These are phyloP conservation scores for Cepaea hortensis DNA, from an alignment of 2,888 invertebrate species.

Conservation along the genomic window DNA sequence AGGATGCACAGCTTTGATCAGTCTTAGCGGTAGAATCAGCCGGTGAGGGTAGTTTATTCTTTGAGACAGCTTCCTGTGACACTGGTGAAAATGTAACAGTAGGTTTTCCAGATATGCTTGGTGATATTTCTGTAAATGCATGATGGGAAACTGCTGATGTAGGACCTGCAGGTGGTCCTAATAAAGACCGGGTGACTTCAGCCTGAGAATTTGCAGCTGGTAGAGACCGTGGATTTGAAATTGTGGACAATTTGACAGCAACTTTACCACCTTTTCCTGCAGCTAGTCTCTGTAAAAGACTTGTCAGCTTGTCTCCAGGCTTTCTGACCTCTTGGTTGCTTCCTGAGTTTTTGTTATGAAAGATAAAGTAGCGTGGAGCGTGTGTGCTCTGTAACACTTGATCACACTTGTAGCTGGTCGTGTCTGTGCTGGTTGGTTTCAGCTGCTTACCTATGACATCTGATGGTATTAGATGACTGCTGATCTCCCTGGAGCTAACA, in stretches of 20 bases:
- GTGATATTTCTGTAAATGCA: background rate
- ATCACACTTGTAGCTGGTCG: background rate
- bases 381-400: background rate
- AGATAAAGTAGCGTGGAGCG: background rate
- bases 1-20: no score
- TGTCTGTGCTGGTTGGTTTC: background rate
- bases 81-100: background rate
- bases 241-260: no score
- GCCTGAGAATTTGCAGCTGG: background rate
- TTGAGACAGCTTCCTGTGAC: background rate
- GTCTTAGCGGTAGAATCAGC: background rate
- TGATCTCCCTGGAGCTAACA: background rate
- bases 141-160: background rate
- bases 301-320: conserved; percentile 2
- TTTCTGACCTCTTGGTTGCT: background rate
- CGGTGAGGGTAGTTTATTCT: background rate
- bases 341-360: background rate
- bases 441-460: background rate
- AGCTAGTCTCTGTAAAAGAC: conserved; percentile 12
- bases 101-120: background rate
- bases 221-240: background rate
- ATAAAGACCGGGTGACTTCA: background rate
- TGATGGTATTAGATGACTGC: background rate
- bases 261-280: background rate
- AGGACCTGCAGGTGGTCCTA: background rate